Evolutionary conservation across 2,888 invertebrate species (phyloP).

Genomic region (Mesoligia furuncula): DNA sequence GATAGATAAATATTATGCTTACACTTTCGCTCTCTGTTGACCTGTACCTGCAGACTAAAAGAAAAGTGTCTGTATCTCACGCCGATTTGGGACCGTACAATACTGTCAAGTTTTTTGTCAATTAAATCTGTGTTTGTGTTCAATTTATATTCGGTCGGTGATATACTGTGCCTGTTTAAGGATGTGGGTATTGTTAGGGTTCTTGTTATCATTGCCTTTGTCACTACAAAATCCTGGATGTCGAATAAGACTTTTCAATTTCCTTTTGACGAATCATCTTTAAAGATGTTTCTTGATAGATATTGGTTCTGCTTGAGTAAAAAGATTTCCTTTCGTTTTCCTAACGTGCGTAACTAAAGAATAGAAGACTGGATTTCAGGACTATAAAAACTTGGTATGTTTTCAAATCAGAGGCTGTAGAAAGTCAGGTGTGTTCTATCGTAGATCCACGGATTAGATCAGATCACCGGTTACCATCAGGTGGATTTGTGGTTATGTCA

Average conservation of each 20-base stretch:
- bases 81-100: background rate
- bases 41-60: constrained; percentile 57
- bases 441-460: too few relatives aligned
- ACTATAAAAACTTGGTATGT: background rate
- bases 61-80: constrained; percentile 62
- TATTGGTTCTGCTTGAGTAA: background rate
- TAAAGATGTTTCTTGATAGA: background rate
- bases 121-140: background rate
- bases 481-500: background rate
- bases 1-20: constrained; percentile 68
- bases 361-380: background rate
- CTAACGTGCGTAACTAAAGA: background rate
- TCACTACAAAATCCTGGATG: background rate
- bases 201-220: background rate
- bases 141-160: background rate
- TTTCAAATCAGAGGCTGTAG: background rate
- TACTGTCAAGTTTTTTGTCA: background rate
- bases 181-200: background rate
- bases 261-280: background rate
- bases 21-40: constrained; percentile 68
- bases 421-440: background rate
- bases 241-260: background rate
- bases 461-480: background rate
- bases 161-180: background rate
- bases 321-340: background rate